phyloP scores from a whole-genome alignment of 2,113 vertebrate species.

The Donacobius atricapilla region DNA sequence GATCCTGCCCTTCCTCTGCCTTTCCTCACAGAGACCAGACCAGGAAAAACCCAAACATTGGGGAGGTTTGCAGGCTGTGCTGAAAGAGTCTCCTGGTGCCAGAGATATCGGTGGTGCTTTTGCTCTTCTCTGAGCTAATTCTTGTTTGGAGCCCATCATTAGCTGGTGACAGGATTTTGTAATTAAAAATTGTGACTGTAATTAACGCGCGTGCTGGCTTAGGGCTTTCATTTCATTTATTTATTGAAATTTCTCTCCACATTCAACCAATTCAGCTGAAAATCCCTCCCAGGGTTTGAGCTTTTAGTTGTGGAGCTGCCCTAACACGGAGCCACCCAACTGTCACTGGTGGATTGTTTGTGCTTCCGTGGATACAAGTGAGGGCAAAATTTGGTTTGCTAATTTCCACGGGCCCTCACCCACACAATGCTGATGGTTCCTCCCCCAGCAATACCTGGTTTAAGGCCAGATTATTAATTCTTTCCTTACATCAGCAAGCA shows the following conservation, averaged over 20 bases:
- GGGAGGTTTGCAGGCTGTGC: not conserved
- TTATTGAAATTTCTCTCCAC: not conserved
- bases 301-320: not conserved
- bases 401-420: not conserved
- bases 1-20: not conserved
- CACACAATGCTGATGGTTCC: not conserved
- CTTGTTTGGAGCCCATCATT: not conserved
- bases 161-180: not conserved
- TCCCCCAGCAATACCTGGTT: not conserved
- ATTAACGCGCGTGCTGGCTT: not conserved
- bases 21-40: not conserved
- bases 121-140: not conserved
- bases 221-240: not conserved
- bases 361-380: not conserved
- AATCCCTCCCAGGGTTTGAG: not conserved
- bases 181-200: not conserved
- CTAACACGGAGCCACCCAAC: not conserved
- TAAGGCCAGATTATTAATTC: not conserved
- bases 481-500: not conserved
- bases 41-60: not conserved
- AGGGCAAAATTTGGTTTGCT: not conserved
- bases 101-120: rapidly evolving
- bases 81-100: not conserved
- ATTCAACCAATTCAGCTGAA: not conserved
- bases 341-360: not conserved